Percentiles rank a stretch among this genome's conserved stretches.
phyloP scores from a whole-genome alignment of 2,888 invertebrate genomes.

The Dryadula phaetusa region DNA sequence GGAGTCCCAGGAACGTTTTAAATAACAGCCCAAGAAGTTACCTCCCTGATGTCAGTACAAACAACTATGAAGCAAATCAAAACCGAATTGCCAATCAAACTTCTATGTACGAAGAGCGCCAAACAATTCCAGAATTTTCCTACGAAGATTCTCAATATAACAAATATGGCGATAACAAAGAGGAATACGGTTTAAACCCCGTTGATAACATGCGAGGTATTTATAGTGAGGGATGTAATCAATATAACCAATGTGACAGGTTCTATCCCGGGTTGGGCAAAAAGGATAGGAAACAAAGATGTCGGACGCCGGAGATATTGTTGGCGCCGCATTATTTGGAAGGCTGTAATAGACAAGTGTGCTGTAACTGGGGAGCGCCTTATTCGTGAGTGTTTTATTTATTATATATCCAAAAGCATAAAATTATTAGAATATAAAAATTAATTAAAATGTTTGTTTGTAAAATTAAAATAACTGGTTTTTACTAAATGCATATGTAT shows the following conservation, averaged over 20 bases:
- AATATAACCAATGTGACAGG: conserved; percentile 68
- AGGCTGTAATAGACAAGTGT: conserved; percentile 69
- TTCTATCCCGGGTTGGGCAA: conserved; percentile 73
- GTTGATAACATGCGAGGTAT: conserved; percentile 65
- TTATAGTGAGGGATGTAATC: conserved; percentile 61
- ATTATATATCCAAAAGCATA: no score
- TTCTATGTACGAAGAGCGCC: conserved; percentile 59
- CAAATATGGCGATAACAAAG: conserved; percentile 63
- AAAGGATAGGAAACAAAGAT: conserved; percentile 82
- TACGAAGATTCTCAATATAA: conserved; percentile 65
- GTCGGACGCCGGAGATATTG: conserved; percentile 91
- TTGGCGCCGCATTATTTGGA: conserved; percentile 90
- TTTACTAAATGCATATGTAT: no score
- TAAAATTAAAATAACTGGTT: no score
- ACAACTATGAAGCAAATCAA: conserved; percentile 65
- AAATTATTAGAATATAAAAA: no score
- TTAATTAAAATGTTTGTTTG: no score
- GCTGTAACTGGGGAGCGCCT: conserved; percentile 79
- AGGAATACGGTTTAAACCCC: conserved; percentile 66
- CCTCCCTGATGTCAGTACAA: conserved; percentile 57
- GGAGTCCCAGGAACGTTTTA: conserved; percentile 70
- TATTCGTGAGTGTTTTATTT: conserved; percentile 62
- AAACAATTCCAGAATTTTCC: conserved; percentile 59
- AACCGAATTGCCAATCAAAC: conserved; percentile 57
- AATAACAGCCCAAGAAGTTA: conserved; percentile 73